phyloP scores from a whole-genome alignment of 2,888 invertebrate genomes.

The Piscicola geometra region DNA sequence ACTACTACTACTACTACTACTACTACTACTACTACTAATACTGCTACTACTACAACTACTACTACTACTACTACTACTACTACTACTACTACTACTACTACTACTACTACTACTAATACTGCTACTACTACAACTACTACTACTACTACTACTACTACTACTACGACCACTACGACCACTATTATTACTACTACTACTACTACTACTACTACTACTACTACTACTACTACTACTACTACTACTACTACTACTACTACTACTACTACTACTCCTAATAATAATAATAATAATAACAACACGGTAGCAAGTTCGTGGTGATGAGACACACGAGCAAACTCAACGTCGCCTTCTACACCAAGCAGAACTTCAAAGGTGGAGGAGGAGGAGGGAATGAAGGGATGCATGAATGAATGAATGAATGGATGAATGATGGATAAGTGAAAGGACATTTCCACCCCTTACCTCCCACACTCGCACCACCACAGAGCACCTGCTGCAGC shows the following conservation, averaged over 20 bases:
- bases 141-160: slow-evolving; percentile 28
- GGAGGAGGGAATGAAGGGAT: no score
- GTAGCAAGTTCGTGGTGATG: no score
- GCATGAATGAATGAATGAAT: no score
- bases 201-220: slow-evolving; percentile 6
- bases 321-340: no score
- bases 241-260: slow-evolving; percentile 24
- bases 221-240: slow-evolving; percentile 17
- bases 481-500: no score
- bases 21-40: slow-evolving; percentile 10
- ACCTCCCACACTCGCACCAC: no score
- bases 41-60: slow-evolving; percentile 22
- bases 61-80: slow-evolving; percentile 29
- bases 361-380: no score
- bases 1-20: slow-evolving; percentile 14
- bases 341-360: no score
- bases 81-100: slow-evolving; percentile 30
- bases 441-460: no score
- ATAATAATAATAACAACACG: background rate
- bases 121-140: slow-evolving; percentile 12
- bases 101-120: slow-evolving; percentile 19
- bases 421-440: no score
- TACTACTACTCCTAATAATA: slow-evolving; percentile 22
- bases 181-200: slow-evolving; percentile 14
- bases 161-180: slow-evolving; percentile 22